Evolutionary conservation across 2,797 vertebrate species (phyloP).

Genomic region (Cyclopterus lumpus): DNA sequence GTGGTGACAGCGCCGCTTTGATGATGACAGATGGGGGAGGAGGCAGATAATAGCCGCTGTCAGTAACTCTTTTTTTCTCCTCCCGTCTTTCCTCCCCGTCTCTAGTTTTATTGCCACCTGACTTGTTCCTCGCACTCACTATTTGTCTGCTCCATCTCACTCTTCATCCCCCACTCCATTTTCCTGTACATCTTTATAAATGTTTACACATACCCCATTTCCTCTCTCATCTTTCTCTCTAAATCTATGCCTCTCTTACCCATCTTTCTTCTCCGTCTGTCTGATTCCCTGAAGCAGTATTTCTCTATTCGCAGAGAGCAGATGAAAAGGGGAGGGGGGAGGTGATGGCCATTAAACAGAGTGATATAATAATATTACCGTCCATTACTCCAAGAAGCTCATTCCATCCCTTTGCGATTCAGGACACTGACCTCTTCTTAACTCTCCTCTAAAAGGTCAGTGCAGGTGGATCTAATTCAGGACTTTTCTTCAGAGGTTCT

Average conservation of each 20-base stretch:
- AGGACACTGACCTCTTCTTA: constrained; percentile 53
- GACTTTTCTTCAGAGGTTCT: constrained; percentile 23
- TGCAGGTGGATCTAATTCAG: constrained; percentile 34
- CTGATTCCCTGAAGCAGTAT: constrained; percentile 24
- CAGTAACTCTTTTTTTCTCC: constrained; percentile 32
- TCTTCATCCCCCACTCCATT: constrained; percentile 25
- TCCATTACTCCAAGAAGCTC: constrained; percentile 59
- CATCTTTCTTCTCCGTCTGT: not conserved
- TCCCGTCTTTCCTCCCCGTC: constrained; percentile 15
- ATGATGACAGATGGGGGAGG: constrained; percentile 66
- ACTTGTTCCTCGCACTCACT: constrained; percentile 34
- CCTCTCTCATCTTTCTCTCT: not conserved
- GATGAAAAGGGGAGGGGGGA: not conserved
- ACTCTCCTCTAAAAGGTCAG: constrained; percentile 61
- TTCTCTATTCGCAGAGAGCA: constrained; percentile 19
- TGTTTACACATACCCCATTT: constrained; percentile 11
- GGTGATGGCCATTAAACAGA: constrained; percentile 55
- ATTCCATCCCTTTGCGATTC: constrained; percentile 41
- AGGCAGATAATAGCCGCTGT: constrained; percentile 63
- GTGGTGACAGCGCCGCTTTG: constrained; percentile 52
- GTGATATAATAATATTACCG: constrained; percentile 63
- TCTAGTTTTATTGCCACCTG: constrained; percentile 46
- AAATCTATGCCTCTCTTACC: not conserved
- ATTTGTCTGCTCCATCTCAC: constrained; percentile 41
- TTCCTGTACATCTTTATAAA: constrained; percentile 32